A percentile compares a stretch with the other conserved stretches of the same genome.
phyloP scores from a whole-genome alignment of 2,888 invertebrate species.

The Megalurothrips usitatus region DNA sequence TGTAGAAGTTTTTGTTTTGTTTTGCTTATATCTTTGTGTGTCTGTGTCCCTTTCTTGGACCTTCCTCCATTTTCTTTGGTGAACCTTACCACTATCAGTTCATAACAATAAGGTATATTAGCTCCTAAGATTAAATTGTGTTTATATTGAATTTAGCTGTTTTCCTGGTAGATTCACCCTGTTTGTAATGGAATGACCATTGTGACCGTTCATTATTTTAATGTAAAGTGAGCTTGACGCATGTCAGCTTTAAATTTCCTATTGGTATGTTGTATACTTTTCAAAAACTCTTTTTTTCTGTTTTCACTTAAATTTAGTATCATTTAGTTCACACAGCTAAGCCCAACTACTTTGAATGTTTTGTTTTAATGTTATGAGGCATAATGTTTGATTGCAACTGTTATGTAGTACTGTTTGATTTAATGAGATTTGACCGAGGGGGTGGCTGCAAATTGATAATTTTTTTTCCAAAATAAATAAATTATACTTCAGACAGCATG shows the following conservation, averaged over 20 bases:
- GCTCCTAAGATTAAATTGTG: not conserved
- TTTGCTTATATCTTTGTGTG: not conserved
- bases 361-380: not conserved
- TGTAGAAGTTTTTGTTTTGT: not conserved
- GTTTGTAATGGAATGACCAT: not conserved
- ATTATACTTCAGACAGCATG: too few relatives aligned
- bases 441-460: too few relatives aligned
- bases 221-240: not conserved
- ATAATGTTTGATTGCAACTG: too few relatives aligned
- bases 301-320: not conserved
- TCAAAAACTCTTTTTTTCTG: not conserved
- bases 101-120: not conserved
- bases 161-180: not conserved
- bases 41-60: not conserved
- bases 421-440: not conserved
- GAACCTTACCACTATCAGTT: not conserved
- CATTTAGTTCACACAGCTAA: not conserved
- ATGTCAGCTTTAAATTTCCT: not conserved
- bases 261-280: not conserved
- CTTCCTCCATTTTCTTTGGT: not conserved
- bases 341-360: not conserved
- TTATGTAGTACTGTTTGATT: not conserved
- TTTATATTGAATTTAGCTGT: not conserved
- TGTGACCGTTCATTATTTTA: not conserved
- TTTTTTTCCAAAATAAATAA: too few relatives aligned